These are phyloP conservation scores for Caretta caretta DNA, from an alignment of 2,113 vertebrate genomes.

Conservation along the genomic window DNA sequence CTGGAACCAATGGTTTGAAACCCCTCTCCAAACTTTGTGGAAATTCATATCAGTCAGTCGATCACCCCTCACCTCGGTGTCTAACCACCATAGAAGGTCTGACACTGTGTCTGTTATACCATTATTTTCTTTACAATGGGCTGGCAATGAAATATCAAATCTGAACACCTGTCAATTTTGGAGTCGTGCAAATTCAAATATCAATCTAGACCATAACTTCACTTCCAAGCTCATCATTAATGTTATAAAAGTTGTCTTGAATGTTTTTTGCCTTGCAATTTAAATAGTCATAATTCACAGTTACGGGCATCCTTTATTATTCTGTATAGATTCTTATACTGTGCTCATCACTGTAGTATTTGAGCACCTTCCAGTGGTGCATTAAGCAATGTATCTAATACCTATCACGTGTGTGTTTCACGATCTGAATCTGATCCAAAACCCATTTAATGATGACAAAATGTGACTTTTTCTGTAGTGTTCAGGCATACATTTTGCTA, in stretches of 20 bases:
- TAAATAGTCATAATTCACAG: background rate
- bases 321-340: too few relatives aligned
- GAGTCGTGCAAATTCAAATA: background rate
- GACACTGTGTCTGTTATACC: background rate
- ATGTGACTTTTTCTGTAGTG: background rate
- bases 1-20: background rate
- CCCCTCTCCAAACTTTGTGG: rapidly evolving
- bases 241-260: background rate
- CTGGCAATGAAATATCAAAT: background rate
- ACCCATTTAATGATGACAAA: background rate
- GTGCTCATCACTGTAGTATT: too few relatives aligned
- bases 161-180: background rate
- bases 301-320: background rate
- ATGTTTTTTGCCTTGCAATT: background rate
- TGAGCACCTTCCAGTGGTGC: background rate
- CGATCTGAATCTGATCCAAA: background rate
- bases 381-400: background rate
- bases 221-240: background rate
- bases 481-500: background rate
- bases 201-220: background rate
- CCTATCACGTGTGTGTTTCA: background rate
- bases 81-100: too few relatives aligned
- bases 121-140: background rate
- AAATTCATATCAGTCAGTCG: rapidly evolving
- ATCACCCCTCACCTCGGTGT: background rate